Evolutionary conservation across 2,113 vertebrate species (phyloP).

Genomic region (Nicator chloris): DNA sequence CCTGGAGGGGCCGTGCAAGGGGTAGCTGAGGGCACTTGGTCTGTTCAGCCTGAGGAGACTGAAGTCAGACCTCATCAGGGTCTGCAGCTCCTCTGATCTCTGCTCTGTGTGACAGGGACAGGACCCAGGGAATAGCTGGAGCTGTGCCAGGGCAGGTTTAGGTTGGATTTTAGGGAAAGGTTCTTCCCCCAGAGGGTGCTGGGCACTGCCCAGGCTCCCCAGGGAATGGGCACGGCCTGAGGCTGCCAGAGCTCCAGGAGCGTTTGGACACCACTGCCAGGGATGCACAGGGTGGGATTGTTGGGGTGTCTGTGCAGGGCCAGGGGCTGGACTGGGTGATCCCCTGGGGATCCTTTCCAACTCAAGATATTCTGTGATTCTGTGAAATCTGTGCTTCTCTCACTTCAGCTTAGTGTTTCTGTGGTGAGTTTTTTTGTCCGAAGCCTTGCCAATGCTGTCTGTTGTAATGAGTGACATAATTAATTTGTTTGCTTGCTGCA

Average conservation of each 20-base stretch:
- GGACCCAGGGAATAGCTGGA: background rate
- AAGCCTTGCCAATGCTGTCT: background rate
- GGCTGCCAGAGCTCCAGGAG: background rate
- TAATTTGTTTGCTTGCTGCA: background rate
- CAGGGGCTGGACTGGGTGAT: fast-evolving
- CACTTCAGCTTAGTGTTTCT: background rate
- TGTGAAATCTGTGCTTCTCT: background rate
- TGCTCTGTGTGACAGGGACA: background rate
- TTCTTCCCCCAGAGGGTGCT: background rate
- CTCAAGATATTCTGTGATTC: background rate
- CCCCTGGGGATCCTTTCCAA: background rate
- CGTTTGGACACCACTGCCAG: fast-evolving
- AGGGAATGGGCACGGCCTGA: fast-evolving
- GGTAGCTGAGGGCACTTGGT: background rate
- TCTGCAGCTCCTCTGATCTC: background rate
- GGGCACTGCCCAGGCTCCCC: background rate
- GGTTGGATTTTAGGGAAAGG: background rate
- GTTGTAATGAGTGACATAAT: fast-evolving
- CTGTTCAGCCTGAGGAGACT: background rate
- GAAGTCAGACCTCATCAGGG: background rate
- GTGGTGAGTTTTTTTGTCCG: background rate
- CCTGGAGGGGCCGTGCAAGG: background rate
- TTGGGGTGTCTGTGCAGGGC: background rate
- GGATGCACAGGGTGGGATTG: background rate
- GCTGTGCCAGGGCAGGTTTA: fast-evolving